phyloP scores from a whole-genome alignment of 2,888 invertebrate species.

The Eumacrocentrus americanus region DNA sequence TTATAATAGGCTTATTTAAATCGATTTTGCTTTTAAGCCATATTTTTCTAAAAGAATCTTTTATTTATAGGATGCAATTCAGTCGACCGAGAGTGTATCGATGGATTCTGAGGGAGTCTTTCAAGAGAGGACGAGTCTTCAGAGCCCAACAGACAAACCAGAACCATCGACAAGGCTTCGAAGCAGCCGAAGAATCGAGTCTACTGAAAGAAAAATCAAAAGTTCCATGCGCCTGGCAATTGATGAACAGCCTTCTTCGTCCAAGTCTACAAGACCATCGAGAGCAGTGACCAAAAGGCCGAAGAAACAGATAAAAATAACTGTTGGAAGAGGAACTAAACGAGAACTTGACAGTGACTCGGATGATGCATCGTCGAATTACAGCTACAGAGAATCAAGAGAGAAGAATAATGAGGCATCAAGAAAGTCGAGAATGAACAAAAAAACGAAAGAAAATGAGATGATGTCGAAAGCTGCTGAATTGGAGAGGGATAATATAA shows the following conservation, averaged over 20 bases:
- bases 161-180: slow-evolving; percentile 7
- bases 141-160: slow-evolving; percentile 16
- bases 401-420: slow-evolving; percentile 83
- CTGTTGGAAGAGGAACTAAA: no score
- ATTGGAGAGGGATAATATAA: slow-evolving; percentile 69
- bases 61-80: slow-evolving; percentile 47
- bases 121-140: slow-evolving; percentile 26
- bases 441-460: slow-evolving; percentile 68
- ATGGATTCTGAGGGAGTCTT: slow-evolving; percentile 37
- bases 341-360: slow-evolving; percentile 39
- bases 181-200: slow-evolving; percentile 10
- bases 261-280: neutral
- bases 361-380: slow-evolving; percentile 51
- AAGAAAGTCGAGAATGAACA: slow-evolving; percentile 74
- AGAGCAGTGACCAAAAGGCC: neutral
- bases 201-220: slow-evolving; percentile 13
- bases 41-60: no score
- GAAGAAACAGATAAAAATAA: neutral
- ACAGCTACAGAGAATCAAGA: slow-evolving; percentile 72
- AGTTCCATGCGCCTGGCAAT: neutral
- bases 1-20: slow-evolving; percentile 4
- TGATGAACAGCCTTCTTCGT: neutral
- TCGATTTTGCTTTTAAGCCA: no score
- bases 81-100: slow-evolving; percentile 45
- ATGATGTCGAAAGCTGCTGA: slow-evolving; percentile 65